These are phyloP conservation scores for Vultur gryphus DNA, from an alignment of 2,797 vertebrate genomes.

Conservation along the genomic window DNA sequence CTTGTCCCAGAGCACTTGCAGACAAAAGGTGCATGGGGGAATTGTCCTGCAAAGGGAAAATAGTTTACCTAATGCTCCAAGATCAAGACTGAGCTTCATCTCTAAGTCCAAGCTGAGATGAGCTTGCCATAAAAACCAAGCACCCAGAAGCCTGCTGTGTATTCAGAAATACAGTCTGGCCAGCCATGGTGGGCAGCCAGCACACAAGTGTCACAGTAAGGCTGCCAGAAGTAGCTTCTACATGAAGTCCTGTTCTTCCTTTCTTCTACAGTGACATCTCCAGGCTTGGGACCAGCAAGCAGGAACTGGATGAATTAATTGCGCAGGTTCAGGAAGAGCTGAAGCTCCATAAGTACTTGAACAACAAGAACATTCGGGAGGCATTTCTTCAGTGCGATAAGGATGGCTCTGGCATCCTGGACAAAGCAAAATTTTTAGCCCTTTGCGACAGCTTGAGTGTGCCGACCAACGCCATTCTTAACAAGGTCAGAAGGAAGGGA, in stretches of 20 bases:
- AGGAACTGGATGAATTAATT: slow-evolving; percentile 55
- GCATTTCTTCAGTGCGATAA: slow-evolving; percentile 53
- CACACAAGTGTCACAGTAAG: neutral
- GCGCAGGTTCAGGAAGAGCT: slow-evolving; percentile 57
- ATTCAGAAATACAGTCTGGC: neutral
- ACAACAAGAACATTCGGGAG: slow-evolving; percentile 25
- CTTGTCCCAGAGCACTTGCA: neutral
- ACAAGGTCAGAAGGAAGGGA: slow-evolving; percentile 62
- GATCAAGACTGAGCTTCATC: neutral
- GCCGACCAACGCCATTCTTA: slow-evolving; percentile 45
- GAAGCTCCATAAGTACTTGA: slow-evolving; percentile 29
- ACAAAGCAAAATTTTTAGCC: slow-evolving; percentile 60
- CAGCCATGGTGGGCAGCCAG: neutral
- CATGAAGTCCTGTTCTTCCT: neutral
- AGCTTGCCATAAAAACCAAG: neutral
- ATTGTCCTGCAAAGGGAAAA: neutral
- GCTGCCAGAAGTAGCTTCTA: neutral
- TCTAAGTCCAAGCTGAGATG: neutral
- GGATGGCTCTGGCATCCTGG: slow-evolving; percentile 61
- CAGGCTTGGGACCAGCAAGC: neutral
- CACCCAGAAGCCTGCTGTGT: neutral
- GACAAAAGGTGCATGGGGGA: neutral
- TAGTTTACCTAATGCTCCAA: neutral
- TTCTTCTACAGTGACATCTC: slow-evolving; percentile 46
- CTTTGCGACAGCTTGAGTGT: slow-evolving; percentile 62